phyloP scores from a whole-genome alignment of 2,113 vertebrate species.

The Campylorhamphus procurvoides region DNA sequence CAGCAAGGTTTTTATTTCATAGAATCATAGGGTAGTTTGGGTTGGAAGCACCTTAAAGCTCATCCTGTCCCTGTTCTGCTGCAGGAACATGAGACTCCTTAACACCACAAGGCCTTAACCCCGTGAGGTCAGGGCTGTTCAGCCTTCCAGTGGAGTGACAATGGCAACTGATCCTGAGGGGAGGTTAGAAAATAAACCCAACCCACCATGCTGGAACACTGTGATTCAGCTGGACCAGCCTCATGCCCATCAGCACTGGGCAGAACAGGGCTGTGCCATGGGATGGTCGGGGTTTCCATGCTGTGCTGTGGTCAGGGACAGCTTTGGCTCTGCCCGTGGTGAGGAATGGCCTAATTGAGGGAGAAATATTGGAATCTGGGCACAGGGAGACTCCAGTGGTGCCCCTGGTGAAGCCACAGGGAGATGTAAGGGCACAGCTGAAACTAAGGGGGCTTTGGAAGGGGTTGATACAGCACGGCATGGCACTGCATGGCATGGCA shows the following conservation, averaged over 20 bases:
- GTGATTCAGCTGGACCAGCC: background rate
- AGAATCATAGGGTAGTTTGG: background rate
- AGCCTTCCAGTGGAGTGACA: background rate
- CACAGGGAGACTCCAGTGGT: accelerated
- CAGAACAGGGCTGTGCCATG: background rate
- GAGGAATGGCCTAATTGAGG: background rate
- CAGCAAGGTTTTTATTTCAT: background rate
- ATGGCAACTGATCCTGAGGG: background rate
- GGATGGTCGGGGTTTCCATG: background rate
- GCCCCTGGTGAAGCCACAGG: accelerated
- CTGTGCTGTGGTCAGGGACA: accelerated
- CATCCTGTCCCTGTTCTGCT: background rate
- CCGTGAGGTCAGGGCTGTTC: background rate
- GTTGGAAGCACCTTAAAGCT: background rate
- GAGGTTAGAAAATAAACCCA: background rate
- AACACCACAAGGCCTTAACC: background rate
- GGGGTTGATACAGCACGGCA: no score
- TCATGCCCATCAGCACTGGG: background rate
- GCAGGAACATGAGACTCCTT: background rate
- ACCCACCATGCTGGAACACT: background rate
- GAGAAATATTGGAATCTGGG: background rate
- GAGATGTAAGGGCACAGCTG: accelerated
- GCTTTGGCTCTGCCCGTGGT: accelerated
- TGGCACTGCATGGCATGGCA: accelerated
- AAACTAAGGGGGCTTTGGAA: accelerated